Conservation (phyloP, 2,797 vertebrate species). For the Enteromius unitaeniatus region DNA sequence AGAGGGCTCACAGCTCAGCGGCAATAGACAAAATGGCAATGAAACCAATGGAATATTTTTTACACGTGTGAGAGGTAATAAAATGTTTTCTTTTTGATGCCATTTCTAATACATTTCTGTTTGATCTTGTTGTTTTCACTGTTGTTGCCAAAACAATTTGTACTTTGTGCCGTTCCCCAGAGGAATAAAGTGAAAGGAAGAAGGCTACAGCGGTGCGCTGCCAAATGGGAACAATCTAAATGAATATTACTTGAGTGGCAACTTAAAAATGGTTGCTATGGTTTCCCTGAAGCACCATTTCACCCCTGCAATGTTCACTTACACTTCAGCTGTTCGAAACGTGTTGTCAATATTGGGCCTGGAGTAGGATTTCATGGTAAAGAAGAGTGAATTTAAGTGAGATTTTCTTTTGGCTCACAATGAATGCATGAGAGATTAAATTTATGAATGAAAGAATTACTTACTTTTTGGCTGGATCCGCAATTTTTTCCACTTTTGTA, state of each 20-base stretch:
- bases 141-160: constrained; percentile 30
- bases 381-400: background rate
- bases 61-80: background rate
- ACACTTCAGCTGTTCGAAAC: constrained; percentile 1
- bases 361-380: background rate
- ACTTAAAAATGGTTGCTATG: constrained; percentile 51
- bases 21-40: background rate
- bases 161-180: background rate
- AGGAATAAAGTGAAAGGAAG: constrained; percentile 1
- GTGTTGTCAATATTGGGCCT: background rate
- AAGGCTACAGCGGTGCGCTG: background rate
- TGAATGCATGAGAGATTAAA: background rate
- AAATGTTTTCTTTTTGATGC: background rate
- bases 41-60: background rate
- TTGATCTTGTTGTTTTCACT: constrained; percentile 13
- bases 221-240: constrained; percentile 41
- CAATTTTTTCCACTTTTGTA: background rate
- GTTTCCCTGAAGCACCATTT: constrained; percentile 32
- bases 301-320: constrained; percentile 7
- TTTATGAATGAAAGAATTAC: background rate
- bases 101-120: background rate
- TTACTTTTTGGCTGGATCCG: background rate
- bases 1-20: constrained; percentile 1
- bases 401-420: background rate
- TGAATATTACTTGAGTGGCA: constrained; percentile 45